These are phyloP conservation scores for Euplexia lucipara DNA, from an alignment of 2,888 invertebrate species.

Conservation along the genomic window DNA sequence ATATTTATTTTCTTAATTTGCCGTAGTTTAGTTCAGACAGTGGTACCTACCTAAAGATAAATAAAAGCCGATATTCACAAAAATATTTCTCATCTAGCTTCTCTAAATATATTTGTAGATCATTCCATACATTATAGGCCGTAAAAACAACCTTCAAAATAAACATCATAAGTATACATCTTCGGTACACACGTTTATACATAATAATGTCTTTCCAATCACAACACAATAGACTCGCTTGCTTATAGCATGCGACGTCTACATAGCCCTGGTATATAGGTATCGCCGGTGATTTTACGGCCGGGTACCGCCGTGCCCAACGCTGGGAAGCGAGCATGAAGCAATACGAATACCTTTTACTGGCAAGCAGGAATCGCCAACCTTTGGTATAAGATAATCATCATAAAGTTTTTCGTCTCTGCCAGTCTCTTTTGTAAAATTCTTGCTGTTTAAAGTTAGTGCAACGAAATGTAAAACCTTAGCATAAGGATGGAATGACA, in stretches of 20 bases:
- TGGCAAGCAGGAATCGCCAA: constrained; percentile 4
- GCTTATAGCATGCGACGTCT: constrained; percentile 21
- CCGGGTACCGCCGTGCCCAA: constrained; percentile 61
- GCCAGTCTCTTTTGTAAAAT: no score
- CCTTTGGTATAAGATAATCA: background rate
- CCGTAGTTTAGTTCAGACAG: no score
- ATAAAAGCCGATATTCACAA: background rate
- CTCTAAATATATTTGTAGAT: background rate
- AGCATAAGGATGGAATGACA: no score
- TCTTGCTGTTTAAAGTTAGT: no score
- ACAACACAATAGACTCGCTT: constrained; percentile 18
- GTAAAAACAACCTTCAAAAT: constrained; percentile 13
- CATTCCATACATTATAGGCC: constrained; percentile 2
- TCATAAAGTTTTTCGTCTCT: no score
- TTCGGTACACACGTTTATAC: background rate
- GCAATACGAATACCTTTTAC: constrained; percentile 27
- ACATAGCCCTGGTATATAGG: background rate
- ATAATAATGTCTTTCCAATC: constrained; percentile 17
- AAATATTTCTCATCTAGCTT: background rate
- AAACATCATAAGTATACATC: background rate
- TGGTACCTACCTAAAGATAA: no score
- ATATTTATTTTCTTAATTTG: no score
- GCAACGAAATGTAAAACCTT: no score
- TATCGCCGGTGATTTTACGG: constrained; percentile 63
- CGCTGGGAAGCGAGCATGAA: constrained; percentile 39